phyloP scores from a whole-genome alignment of 2,888 invertebrate genomes.

The Monopis laevigella region DNA sequence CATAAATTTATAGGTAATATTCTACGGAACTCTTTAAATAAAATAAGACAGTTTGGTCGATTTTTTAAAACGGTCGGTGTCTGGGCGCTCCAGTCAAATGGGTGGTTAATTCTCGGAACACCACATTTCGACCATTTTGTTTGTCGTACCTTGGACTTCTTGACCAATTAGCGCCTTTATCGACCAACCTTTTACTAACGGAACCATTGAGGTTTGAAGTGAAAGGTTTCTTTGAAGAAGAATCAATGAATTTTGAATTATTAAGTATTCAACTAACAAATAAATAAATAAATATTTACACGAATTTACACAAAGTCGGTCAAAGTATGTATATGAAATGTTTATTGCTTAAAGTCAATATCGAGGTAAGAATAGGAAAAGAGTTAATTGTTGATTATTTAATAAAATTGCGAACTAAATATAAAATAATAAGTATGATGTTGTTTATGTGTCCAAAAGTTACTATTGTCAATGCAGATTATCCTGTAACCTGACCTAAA shows the following conservation, averaged over 20 bases:
- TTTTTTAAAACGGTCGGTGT: too few relatives aligned
- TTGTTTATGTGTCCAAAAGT: too few relatives aligned
- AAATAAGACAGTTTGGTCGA: too few relatives aligned
- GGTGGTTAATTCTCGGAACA: neutral
- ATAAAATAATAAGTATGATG: too few relatives aligned
- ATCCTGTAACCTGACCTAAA: too few relatives aligned
- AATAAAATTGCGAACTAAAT: too few relatives aligned
- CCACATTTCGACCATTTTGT: neutral
- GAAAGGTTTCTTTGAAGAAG: neutral
- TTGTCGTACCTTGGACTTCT: constrained; percentile 4
- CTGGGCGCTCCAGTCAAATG: neutral
- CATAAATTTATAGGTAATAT: too few relatives aligned
- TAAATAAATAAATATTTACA: neutral
- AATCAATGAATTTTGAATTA: neutral
- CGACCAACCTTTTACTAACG: neutral
- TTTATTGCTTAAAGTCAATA: too few relatives aligned
- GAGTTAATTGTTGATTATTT: neutral
- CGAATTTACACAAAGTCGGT: neutral
- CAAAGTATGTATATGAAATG: neutral
- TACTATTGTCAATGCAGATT: too few relatives aligned
- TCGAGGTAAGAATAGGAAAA: too few relatives aligned
- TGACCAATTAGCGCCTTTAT: constrained; percentile 4
- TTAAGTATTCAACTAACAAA: neutral
- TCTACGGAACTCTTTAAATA: too few relatives aligned
- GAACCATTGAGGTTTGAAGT: constrained; percentile 3